These are phyloP conservation scores for Rhopilema esculentum DNA, from an alignment of 30 jellyfish, hydroid and myxozoan genomes.

Conservation along the genomic window DNA sequence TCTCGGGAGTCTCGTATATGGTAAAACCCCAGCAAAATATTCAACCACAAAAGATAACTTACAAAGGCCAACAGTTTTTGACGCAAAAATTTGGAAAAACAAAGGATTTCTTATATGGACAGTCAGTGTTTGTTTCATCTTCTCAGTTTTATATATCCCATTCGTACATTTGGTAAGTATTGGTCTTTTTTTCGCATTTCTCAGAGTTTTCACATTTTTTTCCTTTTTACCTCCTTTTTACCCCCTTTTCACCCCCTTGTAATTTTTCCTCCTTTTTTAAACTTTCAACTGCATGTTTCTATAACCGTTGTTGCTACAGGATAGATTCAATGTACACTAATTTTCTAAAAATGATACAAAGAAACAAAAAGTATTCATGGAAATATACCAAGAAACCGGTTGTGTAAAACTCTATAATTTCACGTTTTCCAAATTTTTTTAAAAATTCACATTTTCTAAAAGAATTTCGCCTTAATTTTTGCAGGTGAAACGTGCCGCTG, in stretches of 20 bases:
- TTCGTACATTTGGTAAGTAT: conserved; percentile 79
- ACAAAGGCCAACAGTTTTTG: conserved; percentile 36
- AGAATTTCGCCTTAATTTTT: neutral
- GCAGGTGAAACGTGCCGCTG: conserved; percentile 69
- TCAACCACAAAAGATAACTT: neutral
- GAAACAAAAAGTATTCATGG: too few relatives aligned
- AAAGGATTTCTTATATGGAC: conserved; percentile 70
- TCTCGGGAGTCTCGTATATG: conserved; percentile 67
- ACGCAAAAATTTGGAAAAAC: conserved; percentile 51
- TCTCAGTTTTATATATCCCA: conserved; percentile 72
- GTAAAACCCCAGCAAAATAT: conserved; percentile 27
- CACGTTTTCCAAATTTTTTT: too few relatives aligned
- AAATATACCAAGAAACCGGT: too few relatives aligned
- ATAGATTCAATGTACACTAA: too few relatives aligned
- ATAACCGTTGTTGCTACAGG: too few relatives aligned
- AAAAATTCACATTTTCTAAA: neutral
- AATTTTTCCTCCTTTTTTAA: too few relatives aligned
- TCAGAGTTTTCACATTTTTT: too few relatives aligned
- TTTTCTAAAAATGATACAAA: too few relatives aligned
- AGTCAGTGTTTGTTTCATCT: conserved; percentile 50
- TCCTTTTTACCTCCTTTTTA: too few relatives aligned
- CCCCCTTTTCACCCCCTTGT: too few relatives aligned
- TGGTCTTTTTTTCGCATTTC: neutral
- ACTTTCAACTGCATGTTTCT: too few relatives aligned
- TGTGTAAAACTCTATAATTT: too few relatives aligned